Conservation (phyloP, 2,797 vertebrate genomes). For the Triplophysa yarkandensis region DNA sequence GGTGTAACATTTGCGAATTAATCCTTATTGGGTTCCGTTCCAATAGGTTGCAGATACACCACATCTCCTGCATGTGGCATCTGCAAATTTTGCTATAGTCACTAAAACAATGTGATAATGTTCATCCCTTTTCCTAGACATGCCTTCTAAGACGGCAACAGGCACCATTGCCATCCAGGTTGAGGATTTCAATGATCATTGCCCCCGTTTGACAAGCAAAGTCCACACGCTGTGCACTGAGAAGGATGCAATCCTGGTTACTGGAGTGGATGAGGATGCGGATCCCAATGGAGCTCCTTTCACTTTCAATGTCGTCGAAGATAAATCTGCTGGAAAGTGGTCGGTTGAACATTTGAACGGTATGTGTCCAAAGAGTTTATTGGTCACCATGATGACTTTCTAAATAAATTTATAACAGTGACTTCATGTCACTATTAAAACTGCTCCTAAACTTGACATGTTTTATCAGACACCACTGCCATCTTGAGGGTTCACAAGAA, state of each 20-base stretch:
- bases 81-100: too few species aligned
- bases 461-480: slow-evolving; percentile 66
- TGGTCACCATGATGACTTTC: neutral
- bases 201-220: slow-evolving; percentile 76
- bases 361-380: slow-evolving; percentile 63
- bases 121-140: too few species aligned
- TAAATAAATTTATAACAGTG: too few species aligned
- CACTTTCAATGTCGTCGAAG: slow-evolving; percentile 75
- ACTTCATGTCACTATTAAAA: neutral
- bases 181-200: slow-evolving; percentile 85
- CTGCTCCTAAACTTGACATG: neutral
- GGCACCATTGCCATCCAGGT: slow-evolving; percentile 80
- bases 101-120: too few species aligned
- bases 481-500: slow-evolving; percentile 60
- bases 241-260: slow-evolving; percentile 70
- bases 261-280: slow-evolving; percentile 78
- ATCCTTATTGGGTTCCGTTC: too few species aligned
- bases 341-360: slow-evolving; percentile 75
- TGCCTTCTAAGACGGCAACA: slow-evolving; percentile 70
- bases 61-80: too few species aligned
- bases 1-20: too few species aligned
- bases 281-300: slow-evolving; percentile 83
- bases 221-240: slow-evolving; percentile 72
- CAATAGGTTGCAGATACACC: too few species aligned
- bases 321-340: slow-evolving; percentile 77